Evolutionary conservation across 2,797 vertebrate species (phyloP), one percentile per base, ranked within the genome.

Genomic region (Pseudomugil gertrudae): DNA sequence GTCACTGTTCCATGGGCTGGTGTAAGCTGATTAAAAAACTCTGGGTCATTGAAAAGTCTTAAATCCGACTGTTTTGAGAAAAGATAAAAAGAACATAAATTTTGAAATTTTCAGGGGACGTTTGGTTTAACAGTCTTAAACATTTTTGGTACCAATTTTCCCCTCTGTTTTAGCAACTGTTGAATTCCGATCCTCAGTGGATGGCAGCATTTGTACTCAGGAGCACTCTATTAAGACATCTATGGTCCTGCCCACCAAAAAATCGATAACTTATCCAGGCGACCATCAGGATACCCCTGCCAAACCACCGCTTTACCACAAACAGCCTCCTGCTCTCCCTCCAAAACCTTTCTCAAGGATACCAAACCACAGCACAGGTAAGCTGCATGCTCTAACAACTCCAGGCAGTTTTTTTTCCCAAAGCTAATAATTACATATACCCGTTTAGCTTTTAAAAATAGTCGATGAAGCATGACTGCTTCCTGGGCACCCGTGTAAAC

Each of bases 271-370:
- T 84, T 99, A 94, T 91, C 68, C 95, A 68, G 92, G 94, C 86
- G 96, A 98, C 85, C 91, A 94, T 94, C 96, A 97, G 94, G 96
- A 97, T 80, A 94, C 90, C 83, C 95, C 95, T 63, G 85, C 95
- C 91, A 98, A 98, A 92, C 96, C 96, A 78, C 91, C 94, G 51
- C 87, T 96, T 84, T 96, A 96, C 87, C 95, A 96, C 93, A 99
- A 99, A 92, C 96, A 99, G 90, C 97, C 97, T 88, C 98, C 98
- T 26, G 98, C 97, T 85, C 95, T 99, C 89, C 98, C 97, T 88
- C 98, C 98, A 70, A 99, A 99, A 90, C 98, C 98, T 87, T 96
- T 97, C 92, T 92, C 95, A 87, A 95, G 97, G 93, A 95, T 97
- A 92, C 91, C 95, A 92, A 98, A 94, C 94, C 96, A 98, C 87